Percentiles rank a stretch among this genome's conserved stretches.
Conservation (phyloP, 2,797 vertebrate species). For the Lagorchestes hirsutus region DNA sequence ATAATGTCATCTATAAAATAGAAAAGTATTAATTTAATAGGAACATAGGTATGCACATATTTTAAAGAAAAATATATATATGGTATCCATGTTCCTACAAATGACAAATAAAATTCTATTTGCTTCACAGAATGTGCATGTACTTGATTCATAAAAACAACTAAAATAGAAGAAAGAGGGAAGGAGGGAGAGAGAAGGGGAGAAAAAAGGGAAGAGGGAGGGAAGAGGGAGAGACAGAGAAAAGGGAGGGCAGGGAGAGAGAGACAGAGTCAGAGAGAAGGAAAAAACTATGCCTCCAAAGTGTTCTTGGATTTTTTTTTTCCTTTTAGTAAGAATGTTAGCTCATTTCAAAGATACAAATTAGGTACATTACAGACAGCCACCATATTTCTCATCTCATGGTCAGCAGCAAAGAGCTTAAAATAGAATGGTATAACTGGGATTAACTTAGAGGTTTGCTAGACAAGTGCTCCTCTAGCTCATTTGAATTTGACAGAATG, state of each 20-base stretch:
- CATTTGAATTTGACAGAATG: constrained; percentile 19
- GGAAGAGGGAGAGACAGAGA: too few relatives aligned
- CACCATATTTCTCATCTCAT: neutral
- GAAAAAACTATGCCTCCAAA: neutral
- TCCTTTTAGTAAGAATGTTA: constrained; percentile 18
- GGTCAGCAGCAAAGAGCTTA: constrained; percentile 66
- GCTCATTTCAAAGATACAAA: constrained; percentile 14
- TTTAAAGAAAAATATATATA: neutral
- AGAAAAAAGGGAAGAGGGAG: too few relatives aligned
- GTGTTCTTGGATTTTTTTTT: constrained; percentile 27
- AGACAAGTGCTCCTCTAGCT: neutral
- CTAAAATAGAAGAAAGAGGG: neutral
- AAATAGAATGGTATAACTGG: constrained; percentile 75
- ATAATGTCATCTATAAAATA: neutral
- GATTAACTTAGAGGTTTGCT: constrained; percentile 55
- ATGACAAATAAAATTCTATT: neutral
- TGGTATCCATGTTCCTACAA: neutral
- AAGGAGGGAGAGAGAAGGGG: too few relatives aligned
- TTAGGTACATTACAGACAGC: neutral
- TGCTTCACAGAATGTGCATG: neutral
- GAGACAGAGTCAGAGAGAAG: neutral
- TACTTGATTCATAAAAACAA: constrained; percentile 53
- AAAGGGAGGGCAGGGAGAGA: too few relatives aligned
- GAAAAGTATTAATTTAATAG: constrained; percentile 1
- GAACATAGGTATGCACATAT: neutral